phyloP scores from a whole-genome alignment of 1,140 invertebrate genomes.

The Ceratina calcarata region DNA sequence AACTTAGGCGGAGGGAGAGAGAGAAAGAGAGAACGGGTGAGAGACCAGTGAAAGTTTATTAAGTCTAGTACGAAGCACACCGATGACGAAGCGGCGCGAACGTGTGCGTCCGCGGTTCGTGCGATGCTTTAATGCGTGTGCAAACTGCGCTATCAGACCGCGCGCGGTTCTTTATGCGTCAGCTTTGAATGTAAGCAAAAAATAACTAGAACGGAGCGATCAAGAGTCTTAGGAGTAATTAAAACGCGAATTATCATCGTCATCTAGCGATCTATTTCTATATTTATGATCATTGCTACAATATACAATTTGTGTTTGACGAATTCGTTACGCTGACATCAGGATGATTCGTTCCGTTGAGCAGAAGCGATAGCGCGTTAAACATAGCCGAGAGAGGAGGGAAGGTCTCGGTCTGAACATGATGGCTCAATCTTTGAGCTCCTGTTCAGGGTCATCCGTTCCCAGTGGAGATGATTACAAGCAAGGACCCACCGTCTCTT shows the following conservation, averaged over 20 bases:
- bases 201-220: not conserved
- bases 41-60: slow-evolving; percentile 54
- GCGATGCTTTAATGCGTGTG: slow-evolving; percentile 46
- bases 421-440: slow-evolving; percentile 52
- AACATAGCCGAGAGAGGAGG: slow-evolving; percentile 47
- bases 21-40: slow-evolving; percentile 33
- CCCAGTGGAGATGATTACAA: slow-evolving; percentile 34
- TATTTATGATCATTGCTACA: too few species aligned
- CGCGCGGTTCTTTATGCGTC: slow-evolving; percentile 41
- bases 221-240: not conserved
- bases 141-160: slow-evolving; percentile 43
- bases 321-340: not conserved
- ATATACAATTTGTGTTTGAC: not conserved
- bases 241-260: too few species aligned
- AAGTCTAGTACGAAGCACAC: slow-evolving; percentile 18
- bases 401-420: slow-evolving; percentile 43
- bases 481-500: slow-evolving; percentile 36
- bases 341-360: slow-evolving; percentile 2
- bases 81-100: slow-evolving; percentile 27
- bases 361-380: slow-evolving; percentile 14
- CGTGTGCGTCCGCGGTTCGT: slow-evolving; percentile 21
- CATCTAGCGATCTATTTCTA: too few species aligned
- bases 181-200: slow-evolving; percentile 5
- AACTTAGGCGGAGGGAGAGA: slow-evolving; percentile 30
- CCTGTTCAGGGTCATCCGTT: slow-evolving; percentile 46